Evolutionary conservation across 1,140 invertebrate species (phyloP), one percentile per base, ranked within the genome.

Genomic region (Magallana gigas): DNA sequence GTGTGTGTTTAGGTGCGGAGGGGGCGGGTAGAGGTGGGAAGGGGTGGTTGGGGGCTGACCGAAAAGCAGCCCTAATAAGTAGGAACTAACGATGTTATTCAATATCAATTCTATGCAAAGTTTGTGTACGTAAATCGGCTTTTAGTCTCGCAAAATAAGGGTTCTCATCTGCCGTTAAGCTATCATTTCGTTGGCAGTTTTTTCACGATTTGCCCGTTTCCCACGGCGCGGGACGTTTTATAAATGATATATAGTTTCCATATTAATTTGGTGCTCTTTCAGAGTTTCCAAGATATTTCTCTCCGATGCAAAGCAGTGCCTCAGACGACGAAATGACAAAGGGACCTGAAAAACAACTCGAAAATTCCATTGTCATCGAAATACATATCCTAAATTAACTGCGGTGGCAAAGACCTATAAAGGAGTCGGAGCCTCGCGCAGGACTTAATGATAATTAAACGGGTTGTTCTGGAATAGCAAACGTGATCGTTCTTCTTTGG

Each of bases 201-300:
- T 11, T 71, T 71, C 64, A 23, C n/a, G 64, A 71, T 23, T 71
- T 71, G 29, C 64, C 64, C 64, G n/a, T 11, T 71, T 71, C 64
- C 64, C 64, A 71, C 64, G 64, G 18, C 5, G n/a, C 16, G 18
- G 64, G 29, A 71, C 29, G 64, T 1, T 71, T 48, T 71, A 71
- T 71, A 71, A 71, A 71, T 71, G 64, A 71, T 71, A 71, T 71
- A 71, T 71, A 71, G 64, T 71, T 71, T 71, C 64, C 64, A 71
- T 71, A 71, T 71, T 71, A 71, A 71, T 18, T 71, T 23, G 18
- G 18, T 18, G 64, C 64, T 8, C 64, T 71, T 71, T 71, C 18
- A 8, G 64, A 71, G 18, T 71, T 18, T 9, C 18, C 9, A 9
- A 18, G 64, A 71, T 71, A 71, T 71, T 71, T 71, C 29, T 9